Evolutionary conservation across 2,888 invertebrate species (phyloP), one percentile per base, ranked within the genome.

Genomic region (Ellobium chinense): DNA sequence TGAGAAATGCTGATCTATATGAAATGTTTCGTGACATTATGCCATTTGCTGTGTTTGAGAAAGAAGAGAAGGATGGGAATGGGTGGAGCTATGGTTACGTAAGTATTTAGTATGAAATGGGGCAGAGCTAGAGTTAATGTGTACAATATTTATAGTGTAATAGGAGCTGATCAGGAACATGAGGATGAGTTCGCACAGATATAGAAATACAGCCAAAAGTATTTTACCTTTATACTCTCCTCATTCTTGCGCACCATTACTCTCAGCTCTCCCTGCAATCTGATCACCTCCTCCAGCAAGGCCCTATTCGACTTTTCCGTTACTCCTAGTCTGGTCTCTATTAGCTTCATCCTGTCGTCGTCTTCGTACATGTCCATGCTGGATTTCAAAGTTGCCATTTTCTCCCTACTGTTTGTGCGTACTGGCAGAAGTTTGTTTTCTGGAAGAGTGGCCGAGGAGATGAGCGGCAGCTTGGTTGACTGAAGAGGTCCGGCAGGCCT

Each of bases 241-340:
- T 93, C 92, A 84, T 89, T 92, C 36, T 88, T 85, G 18, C 89
- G 88, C 7, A 89, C 83, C 7, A 87, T 87, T 18, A 83, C 82
- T 77, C 91, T 87, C 36, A 91, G 84, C 68, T 93, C 93, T 81
- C 87, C 88, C 82, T 92, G 92, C 46, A 93, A 85, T 24, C 92
- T 86, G 21, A 92, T 87, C 39, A 93, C 92, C 83, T 93, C 93
- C 81, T 92, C 92, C 34, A 93, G 85, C 3, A 93, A 86, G 21
- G 92, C 91, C n/a, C 93, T 84, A 85, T 93, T 92, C 7, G 92
- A 92, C 83, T 91, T 91, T 83, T 93, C 93, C 0, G 93, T 88
- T 36, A 91, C 90, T 18, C 87, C 87, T 1, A 93, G 83, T 2
- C 93, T 87, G 70, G 89, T 89, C 84, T 93, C 93, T 70, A 93